A percentile compares a stretch with the other conserved stretches of the same genome.
phyloP scores from a whole-genome alignment of 1,140 invertebrate species.

The Aethina tumida region DNA sequence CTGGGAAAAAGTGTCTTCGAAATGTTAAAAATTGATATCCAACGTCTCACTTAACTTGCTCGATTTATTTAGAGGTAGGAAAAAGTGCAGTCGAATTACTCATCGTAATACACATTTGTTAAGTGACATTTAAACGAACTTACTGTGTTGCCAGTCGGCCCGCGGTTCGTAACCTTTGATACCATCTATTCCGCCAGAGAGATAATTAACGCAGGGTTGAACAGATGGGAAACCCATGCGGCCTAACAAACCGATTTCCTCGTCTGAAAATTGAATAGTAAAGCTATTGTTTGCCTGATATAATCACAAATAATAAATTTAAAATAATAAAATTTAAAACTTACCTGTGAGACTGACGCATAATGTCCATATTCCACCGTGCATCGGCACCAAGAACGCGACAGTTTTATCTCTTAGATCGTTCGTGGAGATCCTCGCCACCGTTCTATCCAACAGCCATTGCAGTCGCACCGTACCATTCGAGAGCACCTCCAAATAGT shows the following conservation, averaged over 20 bases:
- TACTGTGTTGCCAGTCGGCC: constrained; percentile 75
- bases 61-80: background rate
- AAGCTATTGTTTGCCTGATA: background rate
- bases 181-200: constrained; percentile 52
- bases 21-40: background rate
- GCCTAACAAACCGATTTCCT: constrained; percentile 55
- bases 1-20: too few relatives aligned
- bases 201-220: constrained; percentile 65
- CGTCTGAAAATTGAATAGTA: constrained; percentile 43
- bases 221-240: constrained; percentile 58
- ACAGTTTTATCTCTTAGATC: constrained; percentile 26
- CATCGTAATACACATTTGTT: background rate
- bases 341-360: constrained; percentile 67
- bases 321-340: constrained; percentile 9
- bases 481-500: constrained; percentile 40
- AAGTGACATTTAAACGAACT: constrained; percentile 33
- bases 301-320: constrained; percentile 6
- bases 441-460: constrained; percentile 55
- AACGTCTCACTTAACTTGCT: background rate
- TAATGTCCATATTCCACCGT: constrained; percentile 78
- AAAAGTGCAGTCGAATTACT: background rate
- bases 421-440: constrained; percentile 41
- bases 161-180: constrained; percentile 53
- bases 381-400: constrained; percentile 71
- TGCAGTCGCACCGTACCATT: constrained; percentile 46